Percentiles rank a stretch among this genome's conserved stretches.
phyloP scores from a whole-genome alignment of 2,888 invertebrate genomes.

The Leptinotarsa peninsularis region DNA sequence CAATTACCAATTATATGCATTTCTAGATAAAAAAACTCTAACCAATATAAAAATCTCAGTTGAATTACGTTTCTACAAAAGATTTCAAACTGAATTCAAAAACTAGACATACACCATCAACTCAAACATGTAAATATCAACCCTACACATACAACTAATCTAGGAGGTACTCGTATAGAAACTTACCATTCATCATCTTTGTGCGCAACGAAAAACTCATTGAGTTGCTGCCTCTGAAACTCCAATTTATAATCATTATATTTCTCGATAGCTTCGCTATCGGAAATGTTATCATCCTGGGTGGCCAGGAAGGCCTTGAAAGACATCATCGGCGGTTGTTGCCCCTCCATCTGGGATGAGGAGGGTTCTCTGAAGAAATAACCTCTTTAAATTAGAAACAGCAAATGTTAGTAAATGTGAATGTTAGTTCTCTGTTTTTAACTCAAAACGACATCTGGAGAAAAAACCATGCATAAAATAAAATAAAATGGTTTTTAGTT shows the following conservation, averaged over 20 bases:
- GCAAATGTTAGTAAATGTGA: conserved; percentile 24
- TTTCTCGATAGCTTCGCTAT: conserved; percentile 94
- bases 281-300: conserved; percentile 97
- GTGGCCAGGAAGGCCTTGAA: conserved; percentile 96
- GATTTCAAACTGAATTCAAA: conserved; percentile 7
- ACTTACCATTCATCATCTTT: conserved; percentile 99
- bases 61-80: neutral
- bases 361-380: conserved; percentile 68
- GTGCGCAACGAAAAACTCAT: conserved; percentile 98
- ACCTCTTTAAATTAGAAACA: conserved; percentile 36
- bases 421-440: conserved; percentile 30
- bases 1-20: no score
- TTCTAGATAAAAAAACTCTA: no score
- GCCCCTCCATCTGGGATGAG: conserved; percentile 66
- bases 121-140: neutral
- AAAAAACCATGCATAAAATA: conserved; percentile 33
- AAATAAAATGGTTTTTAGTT: neutral
- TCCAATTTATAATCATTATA: conserved; percentile 99
- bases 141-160: conserved; percentile 7
- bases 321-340: conserved; percentile 95
- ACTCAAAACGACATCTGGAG: conserved; percentile 42
- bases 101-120: conserved; percentile 29
- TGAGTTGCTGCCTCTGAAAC: conserved; percentile 94
- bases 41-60: neutral
- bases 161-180: neutral